Evolutionary conservation across 2,888 invertebrate genomes (phyloP), one percentile per base, ranked within the genome.

Genomic region (Sinotaia quadrata): DNA sequence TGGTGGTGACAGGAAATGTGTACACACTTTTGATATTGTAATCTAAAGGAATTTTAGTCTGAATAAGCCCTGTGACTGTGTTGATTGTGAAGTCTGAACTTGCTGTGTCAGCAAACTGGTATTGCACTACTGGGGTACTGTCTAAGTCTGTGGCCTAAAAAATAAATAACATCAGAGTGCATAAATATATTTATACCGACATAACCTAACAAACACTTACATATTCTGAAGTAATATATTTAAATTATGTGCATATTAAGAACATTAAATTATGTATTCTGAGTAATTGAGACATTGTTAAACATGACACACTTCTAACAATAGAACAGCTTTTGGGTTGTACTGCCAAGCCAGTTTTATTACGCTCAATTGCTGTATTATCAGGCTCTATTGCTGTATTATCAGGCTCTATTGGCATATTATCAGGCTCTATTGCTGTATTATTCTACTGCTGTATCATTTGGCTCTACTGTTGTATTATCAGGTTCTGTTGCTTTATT

Each of bases 131-230:
- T 15, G 21, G 12, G 15, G 21, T 33, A n/a, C 36, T 15, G 58
- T 73, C 73, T 44, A 52, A 33, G 67, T 73, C 73, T 34, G 58
- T 57, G 7, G 68, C 73, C 73, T 73, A 59, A 29, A 31, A 47
- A 29, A 29, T 8, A 37, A 67, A 66, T 8, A 36, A 15, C 8
- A 34, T n/a, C n/a, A 41, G n/a, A 44, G 47, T 31, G 51, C 15
- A 51, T 51, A 24, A 18, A n/a, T 15, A 4, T 21, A 18, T 21
- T 51, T 24, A 21, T 51, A 24, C 12, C 10, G 10, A 24, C 41
- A n/a, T n/a, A 12, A 41, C 41, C 41, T 41, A 12, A 41, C 41
- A 41, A 41, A 41, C 41, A 41, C 18, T 15, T 41, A n/a, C n/a
- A n/a, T n/a, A n/a, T n/a, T n/a, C n/a, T n/a, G n/a, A n/a, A n/a